Conservation (phyloP, 1,140 invertebrate genomes). For the Drosophila sp. region DNA sequence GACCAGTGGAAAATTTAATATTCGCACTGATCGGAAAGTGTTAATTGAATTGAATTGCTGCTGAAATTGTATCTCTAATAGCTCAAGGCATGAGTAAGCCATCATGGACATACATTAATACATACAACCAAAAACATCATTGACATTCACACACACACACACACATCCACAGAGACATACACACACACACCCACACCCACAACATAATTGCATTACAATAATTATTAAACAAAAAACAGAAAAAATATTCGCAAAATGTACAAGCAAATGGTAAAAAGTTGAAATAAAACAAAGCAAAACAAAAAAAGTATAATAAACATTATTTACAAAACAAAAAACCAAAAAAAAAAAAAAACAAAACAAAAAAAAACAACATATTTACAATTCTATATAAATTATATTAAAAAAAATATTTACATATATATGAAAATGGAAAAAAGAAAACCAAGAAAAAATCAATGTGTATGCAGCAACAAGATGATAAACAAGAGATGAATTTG, state of each 20-base stretch:
- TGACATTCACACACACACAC: constrained; percentile 24
- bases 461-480: constrained; percentile 27
- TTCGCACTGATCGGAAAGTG: neutral
- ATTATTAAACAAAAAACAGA: constrained; percentile 27
- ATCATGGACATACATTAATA: constrained; percentile 29
- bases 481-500: constrained; percentile 11
- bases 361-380: constrained; percentile 58
- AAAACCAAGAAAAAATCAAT: constrained; percentile 31
- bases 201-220: constrained; percentile 39
- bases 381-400: constrained; percentile 64
- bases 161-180: too few relatives aligned
- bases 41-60: constrained; percentile 3
- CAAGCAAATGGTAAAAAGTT: constrained; percentile 54
- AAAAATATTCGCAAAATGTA: constrained; percentile 57
- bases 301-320: constrained; percentile 54
- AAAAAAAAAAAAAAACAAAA: constrained; percentile 27
- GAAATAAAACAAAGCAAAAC: constrained; percentile 48
- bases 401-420: constrained; percentile 62
- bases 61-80: constrained; percentile 8
- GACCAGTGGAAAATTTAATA: neutral
- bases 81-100: constrained; percentile 10
- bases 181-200: neutral
- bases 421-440: constrained; percentile 30
- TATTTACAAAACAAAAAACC: constrained; percentile 51
- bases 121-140: constrained; percentile 44